A percentile compares a stretch with the other conserved stretches of the same genome.
phyloP scores from a whole-genome alignment of 2,113 vertebrate species.

The Anarrhichthys ocellatus region DNA sequence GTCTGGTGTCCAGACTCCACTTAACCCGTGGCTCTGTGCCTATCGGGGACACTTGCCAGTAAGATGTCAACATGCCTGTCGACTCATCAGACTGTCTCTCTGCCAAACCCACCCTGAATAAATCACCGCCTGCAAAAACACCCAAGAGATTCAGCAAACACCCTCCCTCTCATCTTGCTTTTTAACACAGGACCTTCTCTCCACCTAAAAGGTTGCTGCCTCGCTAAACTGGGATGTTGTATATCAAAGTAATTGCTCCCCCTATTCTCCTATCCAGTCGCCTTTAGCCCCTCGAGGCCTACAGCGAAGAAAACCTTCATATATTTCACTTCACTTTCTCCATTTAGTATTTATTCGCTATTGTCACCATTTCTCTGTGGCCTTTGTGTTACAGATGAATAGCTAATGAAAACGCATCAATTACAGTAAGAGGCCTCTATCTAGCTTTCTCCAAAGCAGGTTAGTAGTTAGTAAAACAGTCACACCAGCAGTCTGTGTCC shows the following conservation, averaged over 20 bases:
- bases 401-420: slow-evolving; percentile 25
- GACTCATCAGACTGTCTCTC: neutral
- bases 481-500: neutral
- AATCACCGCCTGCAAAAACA: neutral
- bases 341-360: slow-evolving; percentile 3
- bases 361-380: neutral
- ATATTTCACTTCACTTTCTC: slow-evolving; percentile 17
- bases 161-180: neutral
- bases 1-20: neutral
- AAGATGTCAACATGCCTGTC: neutral
- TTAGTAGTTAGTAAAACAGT: slow-evolving; percentile 1
- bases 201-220: neutral
- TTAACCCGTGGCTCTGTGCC: neutral
- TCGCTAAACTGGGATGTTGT: slow-evolving; percentile 22
- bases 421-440: neutral
- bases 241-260: slow-evolving; percentile 44
- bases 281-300: slow-evolving; percentile 1
- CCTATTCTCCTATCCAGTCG: neutral
- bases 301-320: slow-evolving; percentile 12
- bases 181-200: slow-evolving; percentile 12
- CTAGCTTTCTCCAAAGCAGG: neutral
- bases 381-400: slow-evolving; percentile 6
- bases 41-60: neutral
- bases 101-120: no score
- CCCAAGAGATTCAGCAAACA: neutral